Evolutionary conservation across 2,113 vertebrate species (phyloP), one percentile per base, ranked within the genome.

Genomic region (Sceloporus tristichus): DNA sequence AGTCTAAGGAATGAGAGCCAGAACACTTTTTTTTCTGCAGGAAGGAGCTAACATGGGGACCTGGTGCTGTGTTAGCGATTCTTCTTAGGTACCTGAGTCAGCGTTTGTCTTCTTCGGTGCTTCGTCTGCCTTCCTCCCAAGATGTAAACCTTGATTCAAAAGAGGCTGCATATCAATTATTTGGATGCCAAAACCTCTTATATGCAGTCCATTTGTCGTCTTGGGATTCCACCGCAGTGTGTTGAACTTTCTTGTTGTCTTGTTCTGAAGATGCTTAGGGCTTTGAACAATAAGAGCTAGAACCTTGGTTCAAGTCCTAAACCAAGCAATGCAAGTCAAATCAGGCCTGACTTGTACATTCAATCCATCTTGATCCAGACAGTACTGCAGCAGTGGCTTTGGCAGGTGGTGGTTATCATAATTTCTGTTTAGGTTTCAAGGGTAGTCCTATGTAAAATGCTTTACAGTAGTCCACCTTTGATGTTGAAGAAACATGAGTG

Each of bases 71-170:
- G 19, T 73, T 73, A 42, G 9, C 80, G 74, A 86, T 59, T 88
- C 18, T 56, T 86, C 62, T 84, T 82, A 81, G 42, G 29, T 77
- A 42, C 83, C 1, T 16, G 65, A 79, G 66, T 85, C 92, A 91
- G 42, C 77, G 25, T 75, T 87, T 65, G 79, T 42, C 6, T 7
- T 85, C 29, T 92, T 70, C 88, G 73, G 91, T 27, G 89, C 89
- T 77, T 87, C 27, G 86, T 88, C 85, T 92, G 86, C 56, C 91
- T 18, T 86, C 71, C 79, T 87, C 87, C 62, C 54, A 87, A 93
- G 76, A 9, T 25, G 38, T 40, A 25, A 82, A 13, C 14, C 38
- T 42, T 25, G 5, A 21, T 40, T 19, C 34, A 25, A 81, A 65
- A 65, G 8, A 65, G 4, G 3, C 18, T 38, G 34, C 21, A 25